Conservation (phyloP, 1,140 invertebrate genomes). For the Atta cephalotes region DNA sequence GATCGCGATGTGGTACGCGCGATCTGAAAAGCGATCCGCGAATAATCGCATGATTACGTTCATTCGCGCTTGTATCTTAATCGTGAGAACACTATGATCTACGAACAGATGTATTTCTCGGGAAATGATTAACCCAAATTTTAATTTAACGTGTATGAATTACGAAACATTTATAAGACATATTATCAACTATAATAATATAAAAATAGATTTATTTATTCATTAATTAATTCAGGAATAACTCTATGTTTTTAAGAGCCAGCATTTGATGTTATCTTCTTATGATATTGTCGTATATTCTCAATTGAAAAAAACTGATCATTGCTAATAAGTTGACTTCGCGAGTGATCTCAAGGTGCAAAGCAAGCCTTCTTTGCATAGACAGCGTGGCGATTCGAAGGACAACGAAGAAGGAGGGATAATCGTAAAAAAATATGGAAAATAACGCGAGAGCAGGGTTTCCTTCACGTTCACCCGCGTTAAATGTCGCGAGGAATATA, state of each 20-base stretch:
- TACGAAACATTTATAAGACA: background rate
- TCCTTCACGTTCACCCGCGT: slow-evolving; percentile 78
- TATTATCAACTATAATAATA: background rate
- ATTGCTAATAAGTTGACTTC: background rate
- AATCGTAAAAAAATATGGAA: slow-evolving; percentile 61
- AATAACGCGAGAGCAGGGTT: slow-evolving; percentile 75
- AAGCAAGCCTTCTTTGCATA: slow-evolving; percentile 15
- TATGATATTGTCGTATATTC: no score
- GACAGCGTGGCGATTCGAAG: slow-evolving; percentile 35
- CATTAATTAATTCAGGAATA: background rate
- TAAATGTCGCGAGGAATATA: slow-evolving; percentile 64
- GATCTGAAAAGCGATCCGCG: slow-evolving; percentile 32
- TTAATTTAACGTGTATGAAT: background rate
- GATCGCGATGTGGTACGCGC: slow-evolving; percentile 4
- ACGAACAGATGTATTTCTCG: background rate
- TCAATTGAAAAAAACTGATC: background rate
- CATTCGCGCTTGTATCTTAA: background rate
- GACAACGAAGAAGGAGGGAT: background rate
- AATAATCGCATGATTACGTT: slow-evolving; percentile 25
- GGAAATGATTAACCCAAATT: background rate
- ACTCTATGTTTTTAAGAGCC: background rate
- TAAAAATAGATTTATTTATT: background rate
- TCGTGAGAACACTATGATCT: slow-evolving; percentile 26
- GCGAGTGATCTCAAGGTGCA: background rate
- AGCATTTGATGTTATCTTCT: background rate